Base-by-base conservation (phyloP, 2,888 invertebrate species). In the Ceriagrion tenellum region DNA sequence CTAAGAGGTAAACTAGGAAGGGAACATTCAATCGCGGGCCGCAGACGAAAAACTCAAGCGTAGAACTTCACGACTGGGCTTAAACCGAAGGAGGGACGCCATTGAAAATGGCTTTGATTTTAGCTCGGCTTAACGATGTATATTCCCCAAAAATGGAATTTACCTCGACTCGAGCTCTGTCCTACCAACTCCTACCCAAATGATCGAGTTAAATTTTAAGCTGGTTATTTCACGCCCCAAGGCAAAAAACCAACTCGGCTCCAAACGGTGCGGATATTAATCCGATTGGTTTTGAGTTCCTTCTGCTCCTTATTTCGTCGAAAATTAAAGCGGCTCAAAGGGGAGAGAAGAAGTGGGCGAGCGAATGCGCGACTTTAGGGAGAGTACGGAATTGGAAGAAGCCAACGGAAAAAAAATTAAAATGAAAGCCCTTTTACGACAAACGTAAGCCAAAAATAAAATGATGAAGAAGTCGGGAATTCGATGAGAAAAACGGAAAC, bases 151-250 rank as follows among this genome's bases (percentile, higher is more conserved):
- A 81, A 81, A 81, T 35, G 35, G 35, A 81, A 81, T 81, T 30
- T 81, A 4, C 30, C 35, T 81, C 81, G 81, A 81, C 81, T 35
- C 35, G 26, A 30, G 81, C 81, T 81, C 81, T 13, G 35, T 81
- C 81, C 81, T 35, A 47, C 47, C 47, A 81, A 81, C 81, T 30
- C 81, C 81, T 35, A 16, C 81, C 13, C 30, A 81, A 35, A 35
- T 81, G 81, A 81, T 81, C 30, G n/a, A 30, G 81, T 81, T 81
- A 81, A 81, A 81, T 81, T 81, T 81, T 81, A 81, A 81, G 81
- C 81, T 35, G 30, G 81, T 81, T 81, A 81, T 81, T 81, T 81
- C 81, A 81, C 81, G 81, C 30, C 81, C 81, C 35, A 35, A n/a
- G 13, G 81, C 30, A 81, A 81, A 81, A 81, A 81, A 81, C 30